phyloP scores from a whole-genome alignment of 53 echinoderm and acorn worm species.

The Echinarachnius parma region DNA sequence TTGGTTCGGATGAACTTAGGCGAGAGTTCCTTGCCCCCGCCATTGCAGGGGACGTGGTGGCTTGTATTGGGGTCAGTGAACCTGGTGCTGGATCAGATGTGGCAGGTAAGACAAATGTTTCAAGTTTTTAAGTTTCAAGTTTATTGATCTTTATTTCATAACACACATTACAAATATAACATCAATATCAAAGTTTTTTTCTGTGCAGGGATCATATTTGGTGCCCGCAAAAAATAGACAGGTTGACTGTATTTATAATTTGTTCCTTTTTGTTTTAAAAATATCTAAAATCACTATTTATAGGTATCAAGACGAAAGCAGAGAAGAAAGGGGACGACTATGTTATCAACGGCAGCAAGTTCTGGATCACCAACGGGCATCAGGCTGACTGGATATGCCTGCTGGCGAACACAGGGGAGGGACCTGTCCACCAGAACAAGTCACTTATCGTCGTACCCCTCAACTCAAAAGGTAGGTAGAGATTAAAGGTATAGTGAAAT shows the following conservation, averaged over 20 bases:
- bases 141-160: too few species aligned
- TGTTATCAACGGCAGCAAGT: conserved; percentile 91
- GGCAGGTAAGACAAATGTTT: too few species aligned
- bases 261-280: neutral
- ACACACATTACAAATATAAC: too few species aligned
- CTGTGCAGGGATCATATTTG: too few species aligned
- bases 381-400: conserved; percentile 97
- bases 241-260: too few species aligned
- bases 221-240: too few species aligned
- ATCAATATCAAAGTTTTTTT: too few species aligned
- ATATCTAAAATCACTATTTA: neutral
- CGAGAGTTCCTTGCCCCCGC: conserved; percentile 73
- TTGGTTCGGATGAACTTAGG: conserved; percentile 63
- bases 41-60: conserved; percentile 89
- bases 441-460: conserved; percentile 89
- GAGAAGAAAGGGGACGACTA: conserved; percentile 90
- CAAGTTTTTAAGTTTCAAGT: too few species aligned
- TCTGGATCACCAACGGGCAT: conserved; percentile 90
- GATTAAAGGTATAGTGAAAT: too few species aligned
- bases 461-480: conserved; percentile 65
- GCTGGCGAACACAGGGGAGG: conserved; percentile 79
- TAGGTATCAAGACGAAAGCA: conserved; percentile 84
- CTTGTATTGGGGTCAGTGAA: conserved; percentile 93
- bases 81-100: conserved; percentile 91
- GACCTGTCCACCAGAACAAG: conserved; percentile 74